These are phyloP conservation scores for Lontra canadensis DNA, from an alignment of 2,113 vertebrate species.

Conservation along the genomic window DNA sequence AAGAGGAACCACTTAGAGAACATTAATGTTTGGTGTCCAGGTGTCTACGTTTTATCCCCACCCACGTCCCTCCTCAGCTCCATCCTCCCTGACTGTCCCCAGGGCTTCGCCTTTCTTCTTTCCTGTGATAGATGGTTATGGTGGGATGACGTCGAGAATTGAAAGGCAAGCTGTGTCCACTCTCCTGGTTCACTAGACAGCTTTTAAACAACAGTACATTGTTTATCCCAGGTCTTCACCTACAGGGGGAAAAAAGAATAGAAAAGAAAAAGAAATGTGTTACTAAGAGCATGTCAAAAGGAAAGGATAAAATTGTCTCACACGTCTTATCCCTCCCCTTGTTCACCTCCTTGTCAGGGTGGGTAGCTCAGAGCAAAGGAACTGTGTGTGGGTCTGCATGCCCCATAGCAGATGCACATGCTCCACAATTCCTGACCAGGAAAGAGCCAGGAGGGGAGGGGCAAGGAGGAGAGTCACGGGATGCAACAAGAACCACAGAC, in stretches of 20 bases:
- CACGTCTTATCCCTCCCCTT: rapidly evolving
- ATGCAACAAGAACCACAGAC: not conserved
- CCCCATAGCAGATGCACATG: rapidly evolving
- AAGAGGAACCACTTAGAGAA: not conserved
- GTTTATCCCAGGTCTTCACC: not conserved
- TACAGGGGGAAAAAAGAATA: not conserved
- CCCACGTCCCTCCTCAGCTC: too few relatives aligned
- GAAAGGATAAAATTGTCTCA: not conserved
- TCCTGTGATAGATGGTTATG: not conserved
- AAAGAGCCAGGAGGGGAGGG: not conserved
- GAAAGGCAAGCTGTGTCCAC: not conserved
- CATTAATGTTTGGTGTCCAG: rapidly evolving
- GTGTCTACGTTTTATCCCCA: rapidly evolving
- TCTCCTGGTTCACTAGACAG: not conserved
- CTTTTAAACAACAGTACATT: not conserved
- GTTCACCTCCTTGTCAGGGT: rapidly evolving
- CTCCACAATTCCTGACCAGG: too few relatives aligned
- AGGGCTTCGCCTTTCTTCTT: not conserved
- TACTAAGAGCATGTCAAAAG: not conserved
- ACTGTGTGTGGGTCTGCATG: rapidly evolving
- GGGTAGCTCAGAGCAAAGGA: rapidly evolving
- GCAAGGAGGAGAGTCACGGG: not conserved
- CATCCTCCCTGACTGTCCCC: not conserved
- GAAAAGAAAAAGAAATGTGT: not conserved
- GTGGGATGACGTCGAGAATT: not conserved